Evolutionary conservation across 2,888 invertebrate species (phyloP).

Genomic region (Drosophila maculinotata): DNA sequence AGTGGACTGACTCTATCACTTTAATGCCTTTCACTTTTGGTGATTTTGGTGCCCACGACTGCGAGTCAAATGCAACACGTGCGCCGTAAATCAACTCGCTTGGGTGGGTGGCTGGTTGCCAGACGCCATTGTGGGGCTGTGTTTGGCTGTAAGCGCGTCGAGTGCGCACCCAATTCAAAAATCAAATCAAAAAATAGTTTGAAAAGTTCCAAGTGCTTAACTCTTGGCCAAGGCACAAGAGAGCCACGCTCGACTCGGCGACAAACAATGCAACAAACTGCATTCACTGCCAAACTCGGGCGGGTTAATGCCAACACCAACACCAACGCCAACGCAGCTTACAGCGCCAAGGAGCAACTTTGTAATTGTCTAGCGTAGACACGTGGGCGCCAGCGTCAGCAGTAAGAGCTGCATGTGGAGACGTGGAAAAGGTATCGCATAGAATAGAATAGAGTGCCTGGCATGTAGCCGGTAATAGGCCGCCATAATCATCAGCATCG

Average conservation of each 20-base stretch:
- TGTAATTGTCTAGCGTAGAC: conserved; percentile 74
- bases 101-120: too few species aligned
- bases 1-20: conserved; percentile 60
- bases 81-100: conserved; percentile 71
- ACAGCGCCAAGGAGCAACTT: conserved; percentile 65
- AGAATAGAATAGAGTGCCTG: conserved; percentile 29
- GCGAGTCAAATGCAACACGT: conserved; percentile 72
- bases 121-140: too few species aligned
- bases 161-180: conserved; percentile 66
- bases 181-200: conserved; percentile 81
- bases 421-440: conserved; percentile 7
- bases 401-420: neutral
- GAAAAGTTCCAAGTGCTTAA: conserved; percentile 76
- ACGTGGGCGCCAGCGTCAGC: conserved; percentile 59
- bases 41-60: conserved; percentile 44
- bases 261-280: conserved; percentile 82
- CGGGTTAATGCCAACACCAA: conserved; percentile 18
- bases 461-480: conserved; percentile 62
- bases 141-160: conserved; percentile 46
- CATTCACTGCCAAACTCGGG: conserved; percentile 38
- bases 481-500: conserved; percentile 59
- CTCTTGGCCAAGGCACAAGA: conserved; percentile 57
- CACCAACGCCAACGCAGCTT: conserved; percentile 13
- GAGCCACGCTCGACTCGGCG: conserved; percentile 30
- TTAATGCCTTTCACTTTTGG: conserved; percentile 77